Base-by-base conservation (phyloP, 1,140 invertebrate species). In the Drosophila baimaii region DNA sequence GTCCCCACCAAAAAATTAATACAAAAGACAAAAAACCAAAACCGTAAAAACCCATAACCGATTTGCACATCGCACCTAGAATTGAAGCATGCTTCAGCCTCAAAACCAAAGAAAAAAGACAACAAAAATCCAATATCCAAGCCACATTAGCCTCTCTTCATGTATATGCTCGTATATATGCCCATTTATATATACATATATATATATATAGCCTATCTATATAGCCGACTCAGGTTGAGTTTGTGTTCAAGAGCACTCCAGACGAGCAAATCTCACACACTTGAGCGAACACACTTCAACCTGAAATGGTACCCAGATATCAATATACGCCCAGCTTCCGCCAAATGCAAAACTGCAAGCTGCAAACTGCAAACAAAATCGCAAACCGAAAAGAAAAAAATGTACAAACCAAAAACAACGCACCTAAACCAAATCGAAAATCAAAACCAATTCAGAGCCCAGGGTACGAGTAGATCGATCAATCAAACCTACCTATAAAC, bases 271-370 rank as follows among this genome's bases (percentile, higher is more conserved):
- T 61, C 71, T 63, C 54, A 80, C 54, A 76, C 57, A 76, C 39
- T 78, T 79, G 69, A 83, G 47, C 65, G 82, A 81, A 85, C 81
- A 78, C 78, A 85, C 49, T 78, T 78, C 74, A 89, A 89, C 89
- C 90, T 91, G 76, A 55, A 91, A 91, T 91, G 90, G 83, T 91
- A 91, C 90, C 90, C 90, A 88, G 90, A 91, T 91, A 91, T 91
- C 84, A 89, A 91, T 91, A 91, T 91, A 91, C 90, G 90, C 90
- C 90, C 90, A 91, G 90, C 90, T 91, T 91, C 90, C 90, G 88
- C 62, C 83, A 76, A 54, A 84, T 59, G 68, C 78, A 81, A 77
- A 73, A 62, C 31, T 63, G 65, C 65, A 74, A 78, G 70, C 72
- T 66, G 69, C 59, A 57, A 81, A 61, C 33, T 56, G 68, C 77